Conservation (phyloP, 2,797 vertebrate genomes). For the Poeciliopsis infans region DNA sequence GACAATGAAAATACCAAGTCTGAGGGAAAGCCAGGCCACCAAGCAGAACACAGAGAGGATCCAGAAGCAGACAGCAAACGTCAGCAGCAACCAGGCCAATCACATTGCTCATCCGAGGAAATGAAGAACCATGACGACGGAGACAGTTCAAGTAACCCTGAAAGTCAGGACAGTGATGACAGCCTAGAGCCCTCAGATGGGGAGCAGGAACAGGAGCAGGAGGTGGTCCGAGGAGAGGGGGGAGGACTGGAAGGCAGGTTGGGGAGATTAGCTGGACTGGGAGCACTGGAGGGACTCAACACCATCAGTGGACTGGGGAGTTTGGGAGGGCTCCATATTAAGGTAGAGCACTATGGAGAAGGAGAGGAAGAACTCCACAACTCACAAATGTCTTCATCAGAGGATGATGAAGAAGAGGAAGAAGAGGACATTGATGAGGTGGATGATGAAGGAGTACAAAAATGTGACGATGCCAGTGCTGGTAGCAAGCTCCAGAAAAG, state of each 20-base stretch:
- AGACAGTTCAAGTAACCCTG: conserved; percentile 95
- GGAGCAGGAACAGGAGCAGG: conserved; percentile 87
- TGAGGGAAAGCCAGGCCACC: conserved; percentile 88
- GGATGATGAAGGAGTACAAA: conserved; percentile 80
- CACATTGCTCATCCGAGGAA: conserved; percentile 85
- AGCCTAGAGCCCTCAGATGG: conserved; percentile 94
- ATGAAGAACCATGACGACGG: conserved; percentile 93
- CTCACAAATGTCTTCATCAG: conserved; percentile 86
- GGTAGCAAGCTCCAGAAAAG: conserved; percentile 89
- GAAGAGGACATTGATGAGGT: conserved; percentile 68
- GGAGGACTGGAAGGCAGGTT: conserved; percentile 73
- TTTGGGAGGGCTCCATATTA: conserved; percentile 94
- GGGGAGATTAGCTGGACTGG: conserved; percentile 70
- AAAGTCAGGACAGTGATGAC: conserved; percentile 97
- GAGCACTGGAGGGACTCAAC: conserved; percentile 79
- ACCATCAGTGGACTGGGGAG: conserved; percentile 83
- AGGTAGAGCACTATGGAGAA: conserved; percentile 95
- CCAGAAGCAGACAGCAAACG: conserved; percentile 89
- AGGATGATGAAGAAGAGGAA: conserved; percentile 67
- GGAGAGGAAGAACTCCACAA: conserved; percentile 89
- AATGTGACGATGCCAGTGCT: conserved; percentile 83
- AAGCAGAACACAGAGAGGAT: conserved; percentile 92
- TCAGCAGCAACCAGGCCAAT: conserved; percentile 85
- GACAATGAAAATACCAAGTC: conserved; percentile 96
- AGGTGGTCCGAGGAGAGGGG: conserved; percentile 82